These are phyloP conservation scores for Pasiphila rectangulata DNA, from an alignment of 2,888 invertebrate genomes.

Conservation along the genomic window DNA sequence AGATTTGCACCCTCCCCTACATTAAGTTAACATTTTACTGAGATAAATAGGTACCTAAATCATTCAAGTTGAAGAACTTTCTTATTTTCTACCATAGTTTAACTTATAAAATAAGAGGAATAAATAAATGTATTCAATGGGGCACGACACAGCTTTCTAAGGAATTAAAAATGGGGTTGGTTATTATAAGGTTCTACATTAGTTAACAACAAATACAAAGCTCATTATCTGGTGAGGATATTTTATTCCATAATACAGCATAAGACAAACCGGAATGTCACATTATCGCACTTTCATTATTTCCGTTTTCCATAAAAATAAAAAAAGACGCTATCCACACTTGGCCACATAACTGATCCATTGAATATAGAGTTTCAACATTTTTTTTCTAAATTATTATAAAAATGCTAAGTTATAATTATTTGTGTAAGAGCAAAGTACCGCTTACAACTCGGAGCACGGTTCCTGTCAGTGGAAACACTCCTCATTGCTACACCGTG, in stretches of 20 bases:
- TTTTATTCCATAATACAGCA: constrained; percentile 82
- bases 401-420: constrained; percentile 81
- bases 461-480: constrained; percentile 61
- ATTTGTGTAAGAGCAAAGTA: constrained; percentile 77
- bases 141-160: no score
- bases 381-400: constrained; percentile 79
- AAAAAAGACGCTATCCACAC: constrained; percentile 70
- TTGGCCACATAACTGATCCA: constrained; percentile 64
- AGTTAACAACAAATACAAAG: constrained; percentile 50
- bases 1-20: no score
- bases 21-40: no score
- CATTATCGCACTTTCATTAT: constrained; percentile 72
- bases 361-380: constrained; percentile 68
- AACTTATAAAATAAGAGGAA: no score
- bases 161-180: not conserved
- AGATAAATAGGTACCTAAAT: no score
- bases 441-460: constrained; percentile 70
- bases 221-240: constrained; percentile 76
- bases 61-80: no score
- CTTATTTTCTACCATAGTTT: no score
- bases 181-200: not conserved
- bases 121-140: no score
- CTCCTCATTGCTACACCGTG: constrained; percentile 68
- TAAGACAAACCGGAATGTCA: constrained; percentile 82
- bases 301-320: constrained; percentile 73